These are phyloP conservation scores for Ectobius pallidus DNA, from an alignment of 2,888 invertebrate genomes.

Conservation along the genomic window DNA sequence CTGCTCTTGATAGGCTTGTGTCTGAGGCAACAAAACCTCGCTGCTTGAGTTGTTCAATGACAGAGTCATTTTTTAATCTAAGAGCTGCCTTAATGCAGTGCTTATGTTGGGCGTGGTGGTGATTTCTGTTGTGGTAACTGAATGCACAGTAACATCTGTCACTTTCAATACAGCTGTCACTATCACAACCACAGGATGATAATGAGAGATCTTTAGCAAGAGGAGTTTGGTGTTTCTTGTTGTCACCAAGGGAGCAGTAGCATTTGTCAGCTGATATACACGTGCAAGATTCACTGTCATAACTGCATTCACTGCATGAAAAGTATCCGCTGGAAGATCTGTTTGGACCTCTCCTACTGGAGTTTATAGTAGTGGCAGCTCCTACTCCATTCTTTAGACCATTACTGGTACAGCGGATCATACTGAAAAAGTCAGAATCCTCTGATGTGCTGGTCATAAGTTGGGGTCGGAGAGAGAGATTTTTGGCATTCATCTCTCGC, in stretches of 20 bases:
- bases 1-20: slow-evolving; percentile 47
- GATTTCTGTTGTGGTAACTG: slow-evolving; percentile 43
- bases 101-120: slow-evolving; percentile 14
- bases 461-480: slow-evolving; percentile 47
- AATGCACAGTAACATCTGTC: slow-evolving; percentile 84
- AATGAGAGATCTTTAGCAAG: slow-evolving; percentile 42
- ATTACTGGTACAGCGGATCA: slow-evolving; percentile 46
- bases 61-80: slow-evolving; percentile 46
- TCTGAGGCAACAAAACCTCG: slow-evolving; percentile 58
- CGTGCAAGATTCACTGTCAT: slow-evolving; percentile 83
- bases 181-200: slow-evolving; percentile 78
- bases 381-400: neutral
- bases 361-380: neutral
- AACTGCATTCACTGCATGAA: slow-evolving; percentile 86
- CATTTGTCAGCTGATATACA: slow-evolving; percentile 83
- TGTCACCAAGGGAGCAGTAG: slow-evolving; percentile 77
- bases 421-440: slow-evolving; percentile 57
- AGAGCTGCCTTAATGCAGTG: slow-evolving; percentile 43
- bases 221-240: slow-evolving; percentile 49
- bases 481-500: neutral
- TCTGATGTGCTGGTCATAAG: slow-evolving; percentile 55
- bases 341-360: slow-evolving; percentile 51
- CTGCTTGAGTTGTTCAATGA: slow-evolving; percentile 59
- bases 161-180: slow-evolving; percentile 85
- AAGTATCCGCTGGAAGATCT: slow-evolving; percentile 70